These are phyloP conservation scores for Urocitellus parryii DNA, from an alignment of 2,113 vertebrate genomes.

Conservation along the genomic window DNA sequence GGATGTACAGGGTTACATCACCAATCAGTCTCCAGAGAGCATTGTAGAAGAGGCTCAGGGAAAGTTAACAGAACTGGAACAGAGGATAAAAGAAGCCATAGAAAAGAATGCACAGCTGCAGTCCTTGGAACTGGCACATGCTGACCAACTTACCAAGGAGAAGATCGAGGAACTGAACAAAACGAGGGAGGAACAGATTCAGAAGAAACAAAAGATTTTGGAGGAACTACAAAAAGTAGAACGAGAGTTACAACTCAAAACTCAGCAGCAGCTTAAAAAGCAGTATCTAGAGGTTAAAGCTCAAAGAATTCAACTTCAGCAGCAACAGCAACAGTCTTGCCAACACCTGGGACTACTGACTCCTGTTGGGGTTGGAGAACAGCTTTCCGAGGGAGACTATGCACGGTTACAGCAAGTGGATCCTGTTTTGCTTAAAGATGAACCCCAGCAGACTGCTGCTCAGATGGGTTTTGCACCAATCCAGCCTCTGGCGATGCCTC, in stretches of 20 bases:
- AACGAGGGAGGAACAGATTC: slow-evolving; percentile 99
- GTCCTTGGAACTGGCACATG: slow-evolving; percentile 98
- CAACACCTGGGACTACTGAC: slow-evolving; percentile 93
- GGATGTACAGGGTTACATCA: slow-evolving; percentile 93
- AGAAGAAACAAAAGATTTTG: slow-evolving; percentile 99
- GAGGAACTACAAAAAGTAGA: slow-evolving; percentile 99
- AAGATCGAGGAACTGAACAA: slow-evolving; percentile 99
- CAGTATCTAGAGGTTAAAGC: slow-evolving; percentile 99
- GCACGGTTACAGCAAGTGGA: slow-evolving; percentile 96
- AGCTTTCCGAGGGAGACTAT: slow-evolving; percentile 94
- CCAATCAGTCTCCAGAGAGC: slow-evolving; percentile 98
- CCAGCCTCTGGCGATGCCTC: slow-evolving; percentile 94
- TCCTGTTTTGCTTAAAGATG: slow-evolving; percentile 94
- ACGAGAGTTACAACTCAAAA: slow-evolving; percentile 98
- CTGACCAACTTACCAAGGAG: slow-evolving; percentile 99
- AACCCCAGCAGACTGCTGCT: slow-evolving; percentile 89
- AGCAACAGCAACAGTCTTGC: slow-evolving; percentile 91
- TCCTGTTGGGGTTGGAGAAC: slow-evolving; percentile 93
- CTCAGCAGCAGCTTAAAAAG: slow-evolving; percentile 99
- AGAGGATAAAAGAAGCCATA: slow-evolving; percentile 99
- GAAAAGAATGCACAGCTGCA: slow-evolving; percentile 99
- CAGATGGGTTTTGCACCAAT: slow-evolving; percentile 96
- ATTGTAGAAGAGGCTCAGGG: slow-evolving; percentile 99
- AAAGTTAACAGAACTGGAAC: slow-evolving; percentile 99
- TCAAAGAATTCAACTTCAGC: slow-evolving; percentile 93